These are phyloP conservation scores for Orgyia antiqua DNA, from an alignment of 2,888 invertebrate species.

Conservation along the genomic window DNA sequence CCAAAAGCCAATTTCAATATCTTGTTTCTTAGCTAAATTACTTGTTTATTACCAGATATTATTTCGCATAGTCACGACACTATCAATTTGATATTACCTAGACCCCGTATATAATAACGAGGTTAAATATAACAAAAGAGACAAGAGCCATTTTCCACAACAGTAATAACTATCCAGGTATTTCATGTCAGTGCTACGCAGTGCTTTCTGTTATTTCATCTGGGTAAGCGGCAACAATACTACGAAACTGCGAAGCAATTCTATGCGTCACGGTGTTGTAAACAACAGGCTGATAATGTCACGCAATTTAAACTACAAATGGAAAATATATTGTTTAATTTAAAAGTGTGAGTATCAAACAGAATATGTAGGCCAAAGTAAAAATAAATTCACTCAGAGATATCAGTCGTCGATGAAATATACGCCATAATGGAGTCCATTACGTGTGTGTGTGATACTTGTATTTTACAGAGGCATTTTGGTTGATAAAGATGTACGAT, in stretches of 20 bases:
- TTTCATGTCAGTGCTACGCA: slow-evolving; percentile 28
- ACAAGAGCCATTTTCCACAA: slow-evolving; percentile 41
- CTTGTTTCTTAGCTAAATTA: slow-evolving; percentile 32
- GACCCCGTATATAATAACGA: slow-evolving; percentile 38
- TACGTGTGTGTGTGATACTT: slow-evolving; percentile 47
- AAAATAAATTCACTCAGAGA: slow-evolving; percentile 9
- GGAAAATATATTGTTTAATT: slow-evolving; percentile 9
- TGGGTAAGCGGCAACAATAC: slow-evolving; percentile 30
- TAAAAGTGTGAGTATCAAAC: slow-evolving; percentile 1
- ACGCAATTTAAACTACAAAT: slow-evolving; percentile 21
- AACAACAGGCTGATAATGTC: slow-evolving; percentile 25
- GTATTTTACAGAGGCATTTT: slow-evolving; percentile 41
- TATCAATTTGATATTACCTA: slow-evolving; percentile 44
- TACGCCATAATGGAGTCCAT: slow-evolving; percentile 43
- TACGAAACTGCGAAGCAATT: slow-evolving; percentile 30
- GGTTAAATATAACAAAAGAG: slow-evolving; percentile 46
- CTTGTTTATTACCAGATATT: slow-evolving; percentile 41
- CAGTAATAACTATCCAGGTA: slow-evolving; percentile 36
- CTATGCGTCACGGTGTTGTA: slow-evolving; percentile 32
- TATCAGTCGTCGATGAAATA: slow-evolving; percentile 23
- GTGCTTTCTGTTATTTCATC: slow-evolving; percentile 40
- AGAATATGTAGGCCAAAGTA: background rate
- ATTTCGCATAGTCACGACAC: slow-evolving; percentile 53
- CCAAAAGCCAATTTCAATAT: slow-evolving; percentile 40
- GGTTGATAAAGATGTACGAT: slow-evolving; percentile 48